phyloP scores from a whole-genome alignment of 2,888 invertebrate species.

The Trachelus tabidus region DNA sequence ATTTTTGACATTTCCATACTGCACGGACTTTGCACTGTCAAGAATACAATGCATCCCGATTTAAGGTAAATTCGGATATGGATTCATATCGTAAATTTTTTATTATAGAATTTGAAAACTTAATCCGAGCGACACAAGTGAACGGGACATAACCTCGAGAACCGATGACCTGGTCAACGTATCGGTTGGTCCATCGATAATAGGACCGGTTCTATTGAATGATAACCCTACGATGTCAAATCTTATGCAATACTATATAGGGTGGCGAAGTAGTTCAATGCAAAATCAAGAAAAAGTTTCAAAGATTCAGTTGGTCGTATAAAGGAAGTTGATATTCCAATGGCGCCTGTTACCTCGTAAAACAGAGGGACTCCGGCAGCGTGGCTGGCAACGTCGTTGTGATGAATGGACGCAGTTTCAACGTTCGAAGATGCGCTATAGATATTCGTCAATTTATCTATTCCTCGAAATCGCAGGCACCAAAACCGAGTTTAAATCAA shows the following conservation, averaged over 20 bases:
- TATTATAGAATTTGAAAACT: not conserved
- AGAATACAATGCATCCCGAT: not conserved
- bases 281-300: not conserved
- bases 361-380: not conserved
- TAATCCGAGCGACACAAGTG: not conserved
- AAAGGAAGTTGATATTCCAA: not conserved
- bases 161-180: not conserved
- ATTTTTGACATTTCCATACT: not conserved
- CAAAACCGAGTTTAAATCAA: not conserved
- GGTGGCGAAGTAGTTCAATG: not conserved
- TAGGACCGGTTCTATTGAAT: not conserved
- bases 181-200: not conserved
- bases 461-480: not conserved
- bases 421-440: constrained; percentile 11
- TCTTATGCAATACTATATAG: not conserved
- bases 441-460: constrained; percentile 27
- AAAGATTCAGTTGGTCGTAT: not conserved
- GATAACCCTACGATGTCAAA: not conserved
- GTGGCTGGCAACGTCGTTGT: not conserved
- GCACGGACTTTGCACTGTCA: not conserved
- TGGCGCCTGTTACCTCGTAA: not conserved
- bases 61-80: not conserved
- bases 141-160: not conserved
- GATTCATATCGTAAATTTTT: not conserved
- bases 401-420: constrained; percentile 22